A percentile compares a stretch with the other conserved stretches of the same genome.
These are phyloP conservation scores for Adelosebastes latens DNA, from an alignment of 2,797 vertebrate genomes.

Conservation along the genomic window DNA sequence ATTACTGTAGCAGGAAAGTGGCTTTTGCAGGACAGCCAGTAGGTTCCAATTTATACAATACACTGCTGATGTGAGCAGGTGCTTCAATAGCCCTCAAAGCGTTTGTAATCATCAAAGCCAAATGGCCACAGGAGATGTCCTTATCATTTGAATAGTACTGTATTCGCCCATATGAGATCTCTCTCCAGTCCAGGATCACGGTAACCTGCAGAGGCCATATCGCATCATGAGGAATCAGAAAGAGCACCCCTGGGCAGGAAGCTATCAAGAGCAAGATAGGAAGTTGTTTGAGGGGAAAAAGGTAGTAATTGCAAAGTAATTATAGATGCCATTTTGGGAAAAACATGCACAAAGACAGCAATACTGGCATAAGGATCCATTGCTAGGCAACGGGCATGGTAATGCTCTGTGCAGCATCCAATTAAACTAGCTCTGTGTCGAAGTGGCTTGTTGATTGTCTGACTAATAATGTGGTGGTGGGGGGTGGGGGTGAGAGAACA, in stretches of 20 bases:
- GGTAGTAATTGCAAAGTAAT: constrained; percentile 65
- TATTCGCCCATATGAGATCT: not conserved
- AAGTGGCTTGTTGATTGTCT: constrained; percentile 79
- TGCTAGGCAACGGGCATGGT: constrained; percentile 80
- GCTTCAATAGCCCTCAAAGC: constrained; percentile 12
- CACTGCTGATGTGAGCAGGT: constrained; percentile 19
- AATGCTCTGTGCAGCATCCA: constrained; percentile 71
- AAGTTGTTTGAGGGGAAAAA: constrained; percentile 42
- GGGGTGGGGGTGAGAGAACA: constrained; percentile 51
- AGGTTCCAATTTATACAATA: constrained; percentile 6
- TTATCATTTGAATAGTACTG: constrained; percentile 22
- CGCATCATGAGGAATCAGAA: constrained; percentile 24
- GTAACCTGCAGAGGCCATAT: constrained; percentile 1
- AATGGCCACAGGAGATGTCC: constrained; percentile 23
- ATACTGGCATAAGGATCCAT: constrained; percentile 58
- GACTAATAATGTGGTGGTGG: constrained; percentile 61
- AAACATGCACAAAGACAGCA: constrained; percentile 51
- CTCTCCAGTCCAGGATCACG: constrained; percentile 4
- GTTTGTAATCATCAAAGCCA: constrained; percentile 33
- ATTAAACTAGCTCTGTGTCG: constrained; percentile 73
- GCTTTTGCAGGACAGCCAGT: constrained; percentile 10
- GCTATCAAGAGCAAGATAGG: constrained; percentile 26
- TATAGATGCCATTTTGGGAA: constrained; percentile 56
- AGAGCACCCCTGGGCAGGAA: constrained; percentile 3
- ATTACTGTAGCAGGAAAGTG: constrained; percentile 34